These are phyloP conservation scores for Aspidiotus rigidus DNA, from an alignment of 2,888 invertebrate species.

Conservation along the genomic window DNA sequence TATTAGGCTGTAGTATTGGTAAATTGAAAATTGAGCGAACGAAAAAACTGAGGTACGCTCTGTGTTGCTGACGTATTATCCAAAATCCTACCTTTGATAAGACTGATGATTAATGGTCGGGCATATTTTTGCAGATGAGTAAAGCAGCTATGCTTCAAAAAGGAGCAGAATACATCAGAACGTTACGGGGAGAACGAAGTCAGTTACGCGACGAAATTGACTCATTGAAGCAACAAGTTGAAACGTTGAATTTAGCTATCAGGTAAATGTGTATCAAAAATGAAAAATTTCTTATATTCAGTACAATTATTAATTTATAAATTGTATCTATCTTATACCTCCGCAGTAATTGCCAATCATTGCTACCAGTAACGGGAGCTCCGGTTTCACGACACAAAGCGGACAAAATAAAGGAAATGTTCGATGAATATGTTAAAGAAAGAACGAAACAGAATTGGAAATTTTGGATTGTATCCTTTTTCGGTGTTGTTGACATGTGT, in stretches of 20 bases:
- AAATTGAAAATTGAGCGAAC: too few species aligned
- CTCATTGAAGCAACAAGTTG: constrained; percentile 74
- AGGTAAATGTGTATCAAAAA: constrained; percentile 51
- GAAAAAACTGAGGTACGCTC: too few species aligned
- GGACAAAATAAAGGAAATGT: constrained; percentile 86
- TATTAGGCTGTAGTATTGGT: too few species aligned
- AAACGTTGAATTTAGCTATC: constrained; percentile 79
- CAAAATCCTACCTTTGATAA: too few species aligned
- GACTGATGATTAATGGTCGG: neutral
- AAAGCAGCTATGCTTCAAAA: constrained; percentile 96
- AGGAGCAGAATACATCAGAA: constrained; percentile 89
- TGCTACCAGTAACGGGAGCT: constrained; percentile 90
- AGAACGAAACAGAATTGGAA: constrained; percentile 90
- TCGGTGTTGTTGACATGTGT: neutral
- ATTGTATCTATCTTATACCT: too few species aligned
- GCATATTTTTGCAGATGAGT: constrained; percentile 53
- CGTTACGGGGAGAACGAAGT: constrained; percentile 73
- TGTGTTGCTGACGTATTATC: too few species aligned
- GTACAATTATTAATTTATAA: too few species aligned
- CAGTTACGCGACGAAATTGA: constrained; percentile 86
- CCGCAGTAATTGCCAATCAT: constrained; percentile 80
- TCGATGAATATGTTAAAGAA: constrained; percentile 77
- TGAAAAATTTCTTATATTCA: too few species aligned
- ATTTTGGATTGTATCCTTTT: constrained; percentile 93
- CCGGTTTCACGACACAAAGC: constrained; percentile 83